Percentiles rank a stretch among this genome's conserved stretches.
These are phyloP conservation scores for Leistus spinibarbis DNA, from an alignment of 2,888 invertebrate genomes.

Conservation along the genomic window DNA sequence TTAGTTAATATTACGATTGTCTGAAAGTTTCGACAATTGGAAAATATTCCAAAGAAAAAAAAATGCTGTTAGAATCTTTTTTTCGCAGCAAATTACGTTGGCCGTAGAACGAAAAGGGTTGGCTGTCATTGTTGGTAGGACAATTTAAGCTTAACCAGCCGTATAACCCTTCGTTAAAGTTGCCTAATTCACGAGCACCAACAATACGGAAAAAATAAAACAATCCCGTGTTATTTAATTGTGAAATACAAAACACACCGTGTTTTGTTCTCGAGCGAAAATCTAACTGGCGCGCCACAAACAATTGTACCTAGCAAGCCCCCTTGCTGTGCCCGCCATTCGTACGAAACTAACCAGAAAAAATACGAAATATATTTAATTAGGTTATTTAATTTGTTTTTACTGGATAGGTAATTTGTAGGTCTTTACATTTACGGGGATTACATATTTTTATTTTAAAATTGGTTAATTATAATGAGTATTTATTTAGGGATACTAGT, in stretches of 20 bases:
- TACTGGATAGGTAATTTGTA: too few relatives aligned
- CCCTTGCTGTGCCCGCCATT: too few relatives aligned
- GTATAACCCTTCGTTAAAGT: background rate
- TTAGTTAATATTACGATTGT: background rate
- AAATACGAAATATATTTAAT: conserved; percentile 29
- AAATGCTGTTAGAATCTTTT: background rate
- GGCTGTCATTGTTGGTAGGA: background rate
- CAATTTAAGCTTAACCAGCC: background rate
- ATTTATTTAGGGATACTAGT: too few relatives aligned
- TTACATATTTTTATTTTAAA: too few relatives aligned
- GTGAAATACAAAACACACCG: conserved; percentile 36
- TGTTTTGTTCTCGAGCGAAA: conserved; percentile 26
- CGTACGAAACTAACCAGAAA: background rate
- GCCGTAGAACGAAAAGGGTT: background rate
- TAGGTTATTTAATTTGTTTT: conserved; percentile 38
- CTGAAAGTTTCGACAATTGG: background rate
- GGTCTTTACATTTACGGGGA: too few relatives aligned
- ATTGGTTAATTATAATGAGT: too few relatives aligned
- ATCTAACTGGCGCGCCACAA: conserved; percentile 14
- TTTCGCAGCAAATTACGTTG: background rate
- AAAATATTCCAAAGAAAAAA: background rate
- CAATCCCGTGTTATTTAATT: conserved; percentile 37
- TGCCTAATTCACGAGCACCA: background rate
- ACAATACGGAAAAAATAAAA: conserved; percentile 14
- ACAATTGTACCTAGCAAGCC: conserved; percentile 30